Conservation (phyloP, 2,888 invertebrate species). For the Lithophane socia region DNA sequence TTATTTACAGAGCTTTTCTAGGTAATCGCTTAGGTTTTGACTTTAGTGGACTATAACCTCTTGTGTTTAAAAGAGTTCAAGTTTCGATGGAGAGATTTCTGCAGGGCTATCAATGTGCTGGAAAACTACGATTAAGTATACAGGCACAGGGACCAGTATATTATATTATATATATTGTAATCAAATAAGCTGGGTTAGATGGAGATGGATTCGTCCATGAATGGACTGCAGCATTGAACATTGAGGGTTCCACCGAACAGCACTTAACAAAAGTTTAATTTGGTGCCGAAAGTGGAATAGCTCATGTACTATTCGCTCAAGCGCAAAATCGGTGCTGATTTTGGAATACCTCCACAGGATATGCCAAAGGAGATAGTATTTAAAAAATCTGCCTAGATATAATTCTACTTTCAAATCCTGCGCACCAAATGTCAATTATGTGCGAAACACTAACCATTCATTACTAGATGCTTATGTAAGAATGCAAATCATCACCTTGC, state of each 20-base stretch:
- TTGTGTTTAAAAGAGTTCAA: neutral
- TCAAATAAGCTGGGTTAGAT: neutral
- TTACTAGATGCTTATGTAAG: constrained; percentile 45
- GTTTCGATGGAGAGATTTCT: neutral
- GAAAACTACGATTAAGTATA: neutral
- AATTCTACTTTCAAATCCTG: constrained; percentile 14
- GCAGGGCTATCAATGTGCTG: neutral
- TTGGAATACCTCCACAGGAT: neutral
- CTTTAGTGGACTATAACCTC: neutral
- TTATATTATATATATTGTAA: neutral
- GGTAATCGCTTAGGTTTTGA: too few relatives aligned
- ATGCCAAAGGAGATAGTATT: neutral
- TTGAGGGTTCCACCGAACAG: too few relatives aligned
- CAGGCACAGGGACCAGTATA: neutral
- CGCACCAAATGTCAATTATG: constrained; percentile 36
- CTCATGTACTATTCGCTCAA: neutral
- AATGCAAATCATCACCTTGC: constrained; percentile 62
- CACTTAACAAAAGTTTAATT: neutral
- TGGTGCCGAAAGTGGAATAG: neutral
- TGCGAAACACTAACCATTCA: constrained; percentile 41
- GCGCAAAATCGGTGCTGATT: neutral
- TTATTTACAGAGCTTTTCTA: neutral
- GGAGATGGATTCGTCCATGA: neutral
- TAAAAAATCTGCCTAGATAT: neutral
- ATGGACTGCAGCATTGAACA: neutral